Base-by-base conservation (phyloP, 1,140 invertebrate genomes). In the Copidosoma floridanum region DNA sequence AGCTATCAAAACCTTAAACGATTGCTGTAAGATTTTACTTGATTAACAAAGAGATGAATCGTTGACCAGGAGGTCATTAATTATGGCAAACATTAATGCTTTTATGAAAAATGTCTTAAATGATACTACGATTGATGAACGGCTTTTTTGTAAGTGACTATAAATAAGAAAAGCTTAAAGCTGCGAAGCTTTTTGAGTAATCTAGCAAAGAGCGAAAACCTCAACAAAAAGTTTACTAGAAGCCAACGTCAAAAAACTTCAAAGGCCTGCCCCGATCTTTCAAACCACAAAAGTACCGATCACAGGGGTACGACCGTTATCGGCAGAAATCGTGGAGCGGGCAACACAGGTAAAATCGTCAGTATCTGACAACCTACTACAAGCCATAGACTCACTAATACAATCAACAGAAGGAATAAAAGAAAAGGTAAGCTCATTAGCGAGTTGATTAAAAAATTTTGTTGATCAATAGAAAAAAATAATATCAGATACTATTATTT, bases 391-490 rank as follows among this genome's bases (percentile, higher is more conserved):
- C 5, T 21, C 40, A 43, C 32, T 16, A 26, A 20, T 16, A 43
- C 1, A 29, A 43, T 21, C 21, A 24, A 14, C 27, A 26, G 20
- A 57, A 24, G 20, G 37, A 4, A 14, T 23, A 12, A 11, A 26
- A 64, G 24, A 55, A 56, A 52, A 1, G 32, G 23, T 66, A 58
- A 56, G 14, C 20, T n/a, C 24, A 41, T 23, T 16, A 18, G 10
- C 61, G 65, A 61, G 2, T 27, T 66, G n/a, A 58, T 54, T 14
- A 47, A 40, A 47, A 52, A 63, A 18, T 21, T 21, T 53, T 7
- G 32, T 63, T 18, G n/a, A 63, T 21, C 41, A 64, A n/a, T 53
- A 43, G 55, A 40, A 63, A 54, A 51, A 32, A n/a, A n/a, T n/a
- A n/a, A n/a, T n/a, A n/a, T n/a, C n/a, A n/a, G n/a, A n/a, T n/a